Base-by-base conservation (phyloP, 2,797 vertebrate genomes). In the Sebastes nivosus region DNA sequence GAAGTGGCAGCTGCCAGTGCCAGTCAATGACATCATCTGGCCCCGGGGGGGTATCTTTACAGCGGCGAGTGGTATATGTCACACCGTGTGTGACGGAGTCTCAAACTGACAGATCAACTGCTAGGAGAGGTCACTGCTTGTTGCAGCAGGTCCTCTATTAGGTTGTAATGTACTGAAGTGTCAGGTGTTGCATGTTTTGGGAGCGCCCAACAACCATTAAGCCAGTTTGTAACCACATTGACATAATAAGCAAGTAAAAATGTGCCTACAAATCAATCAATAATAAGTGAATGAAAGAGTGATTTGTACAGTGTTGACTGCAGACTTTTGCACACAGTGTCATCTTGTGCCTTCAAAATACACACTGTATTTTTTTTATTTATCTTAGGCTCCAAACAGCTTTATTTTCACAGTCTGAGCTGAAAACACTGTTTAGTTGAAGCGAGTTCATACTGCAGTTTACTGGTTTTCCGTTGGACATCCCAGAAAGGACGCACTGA, bases 1-100 rank as follows among this genome's bases (percentile, higher is more conserved):
- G 75, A 84, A 29, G 73, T 81, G 88, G 68, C 92, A 94, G 91
- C 89, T 92, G 93, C 72, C 80, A 20, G 84, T 89, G 86, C 78
- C 91, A 87, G 52, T 95, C 91, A 91, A 42, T 93, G 92, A 93
- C 92, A 89, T 93, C 92, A 94, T 88, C 69, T 29, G 57, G 36
- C 67, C 88, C 70, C 14, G 0, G 67, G 67, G 67, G 32, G 82
- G 75, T 83, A 59, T 86, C 83, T 84, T 77, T 79, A 87, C 83
- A 77, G 71, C 14, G 12, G 61, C 0, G 24, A 68, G 84, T 70
- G 78, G 54, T 83, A 67, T 76, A 77, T 81, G 67, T 93, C 79
- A 46, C 79, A 79, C 79, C 59, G 65, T 78, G 69, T 79, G 71
- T 85, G 83, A 5, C 7, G 4, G 32, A 78, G 76, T 77, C 71